Percentiles rank a stretch among this genome's conserved stretches.
phyloP scores from a whole-genome alignment of 2,797 vertebrate genomes.

The Rhinatrema bivittatum region DNA sequence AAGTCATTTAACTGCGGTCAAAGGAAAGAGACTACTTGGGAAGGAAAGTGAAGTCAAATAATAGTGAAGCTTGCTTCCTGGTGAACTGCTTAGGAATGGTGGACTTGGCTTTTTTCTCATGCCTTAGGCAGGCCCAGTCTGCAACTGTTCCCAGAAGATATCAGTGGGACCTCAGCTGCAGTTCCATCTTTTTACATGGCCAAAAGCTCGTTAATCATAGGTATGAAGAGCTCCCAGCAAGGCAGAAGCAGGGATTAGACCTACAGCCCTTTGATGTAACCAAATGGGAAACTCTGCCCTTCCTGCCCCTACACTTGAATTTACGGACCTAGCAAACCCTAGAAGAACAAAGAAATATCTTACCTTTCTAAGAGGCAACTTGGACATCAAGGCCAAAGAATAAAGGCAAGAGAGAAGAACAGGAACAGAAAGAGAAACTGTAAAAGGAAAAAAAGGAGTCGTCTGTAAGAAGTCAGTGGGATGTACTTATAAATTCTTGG shows the following conservation, averaged over 20 bases:
- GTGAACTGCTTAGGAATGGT: neutral
- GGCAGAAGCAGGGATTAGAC: neutral
- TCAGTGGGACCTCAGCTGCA: neutral
- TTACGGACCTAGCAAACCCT: no score
- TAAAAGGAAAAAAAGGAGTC: slow-evolving; percentile 57
- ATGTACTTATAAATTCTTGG: no score
- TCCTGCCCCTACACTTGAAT: neutral
- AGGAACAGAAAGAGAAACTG: slow-evolving; percentile 99
- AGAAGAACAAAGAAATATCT: slow-evolving; percentile 42
- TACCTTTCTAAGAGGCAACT: slow-evolving; percentile 85
- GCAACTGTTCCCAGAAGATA: neutral
- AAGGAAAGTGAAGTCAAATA: neutral
- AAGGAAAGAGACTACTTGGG: neutral
- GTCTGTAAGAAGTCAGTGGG: no score
- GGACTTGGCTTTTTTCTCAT: neutral
- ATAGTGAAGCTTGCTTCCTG: neutral
- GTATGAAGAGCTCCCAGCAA: neutral
- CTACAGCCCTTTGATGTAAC: neutral
- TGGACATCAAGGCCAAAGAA: slow-evolving; percentile 99
- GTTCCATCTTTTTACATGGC: neutral
- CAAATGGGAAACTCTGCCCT: neutral
- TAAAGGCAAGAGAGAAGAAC: slow-evolving; percentile 99
- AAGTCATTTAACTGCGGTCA: neutral
- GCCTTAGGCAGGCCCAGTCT: neutral
- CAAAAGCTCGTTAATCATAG: neutral